Evolutionary conservation across 2,888 invertebrate genomes (phyloP), one percentile per base, ranked within the genome.

Genomic region (Crematogaster levior): DNA sequence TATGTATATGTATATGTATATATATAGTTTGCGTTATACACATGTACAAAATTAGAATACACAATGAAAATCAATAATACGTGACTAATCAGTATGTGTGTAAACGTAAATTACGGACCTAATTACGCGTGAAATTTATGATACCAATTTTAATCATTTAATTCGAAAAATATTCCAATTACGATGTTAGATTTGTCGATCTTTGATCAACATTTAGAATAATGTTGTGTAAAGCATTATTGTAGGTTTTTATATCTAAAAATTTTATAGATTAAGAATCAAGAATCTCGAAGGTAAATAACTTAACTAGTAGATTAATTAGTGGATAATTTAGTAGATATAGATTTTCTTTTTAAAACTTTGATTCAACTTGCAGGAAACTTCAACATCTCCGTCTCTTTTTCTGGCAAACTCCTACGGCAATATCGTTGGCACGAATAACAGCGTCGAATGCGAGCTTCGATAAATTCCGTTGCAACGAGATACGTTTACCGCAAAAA

Each of bases 401-500:
- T 40, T 40, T 53, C 53, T 56, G 77, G 56, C 68, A 40, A n/a
- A 46, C 51, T 12, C 21, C 0, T 37, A 56, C 51, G 5, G 66
- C 15, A 56, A 56, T 30, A 51, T 63, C 51, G 66, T 66, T 66
- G 66, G 66, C 77, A 56, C 65, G 40, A 40, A 18, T n/a, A 21
- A 21, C 27, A 21, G 30, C 15, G 12, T 18, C 24, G 40, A 53
- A 56, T 40, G 30, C 56, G 21, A 10, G 9, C 30, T 30, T 66
- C 77, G 56, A 77, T 77, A 77, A 77, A 77, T 66, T 56, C 24
- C 40, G 21, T 10, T 27, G 65, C 73, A 21, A 48, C 74, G 60
- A 56, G 56, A 51, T 51, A 73, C 18, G 48, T 74, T 75, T 51
- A 37, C 63, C n/a, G 63, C 75, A 74, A 75, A 68, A 72, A 66